Conservation (phyloP, 2,113 vertebrate species). For the Varanus salvator region DNA sequence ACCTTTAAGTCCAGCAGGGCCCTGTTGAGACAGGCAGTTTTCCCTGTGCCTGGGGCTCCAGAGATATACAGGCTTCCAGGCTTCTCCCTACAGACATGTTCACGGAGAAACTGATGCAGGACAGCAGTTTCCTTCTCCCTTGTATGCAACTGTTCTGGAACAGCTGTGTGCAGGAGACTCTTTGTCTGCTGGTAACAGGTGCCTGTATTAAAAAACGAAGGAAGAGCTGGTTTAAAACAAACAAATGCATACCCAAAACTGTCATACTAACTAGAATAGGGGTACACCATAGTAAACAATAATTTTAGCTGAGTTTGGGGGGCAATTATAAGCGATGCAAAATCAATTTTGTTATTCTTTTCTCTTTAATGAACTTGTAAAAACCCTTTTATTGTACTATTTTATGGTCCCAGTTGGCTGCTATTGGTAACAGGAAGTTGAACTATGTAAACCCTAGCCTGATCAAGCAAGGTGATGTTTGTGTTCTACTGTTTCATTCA, state of each 20-base stretch:
- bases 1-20: slow-evolving; percentile 89
- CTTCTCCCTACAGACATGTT: slow-evolving; percentile 72
- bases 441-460: background rate
- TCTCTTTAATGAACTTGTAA: background rate
- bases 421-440: background rate
- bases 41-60: slow-evolving; percentile 92
- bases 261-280: no score
- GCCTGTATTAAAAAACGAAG: slow-evolving; percentile 70
- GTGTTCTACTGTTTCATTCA: background rate
- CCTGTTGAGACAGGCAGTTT: slow-evolving; percentile 90
- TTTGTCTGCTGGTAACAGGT: slow-evolving; percentile 86
- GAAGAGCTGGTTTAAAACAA: slow-evolving; percentile 14
- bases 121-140: slow-evolving; percentile 80
- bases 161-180: slow-evolving; percentile 85
- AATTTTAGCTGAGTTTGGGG: background rate
- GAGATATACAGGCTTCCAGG: slow-evolving; percentile 94
- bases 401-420: background rate
- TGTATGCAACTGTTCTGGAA: slow-evolving; percentile 85
- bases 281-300: background rate
- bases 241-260: background rate
- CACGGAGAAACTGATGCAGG: slow-evolving; percentile 84
- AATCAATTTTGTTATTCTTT: background rate
- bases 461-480: background rate
- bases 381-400: background rate
- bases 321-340: background rate